phyloP scores from a whole-genome alignment of 1,140 invertebrate species.

The Drosophila quadrilineata region DNA sequence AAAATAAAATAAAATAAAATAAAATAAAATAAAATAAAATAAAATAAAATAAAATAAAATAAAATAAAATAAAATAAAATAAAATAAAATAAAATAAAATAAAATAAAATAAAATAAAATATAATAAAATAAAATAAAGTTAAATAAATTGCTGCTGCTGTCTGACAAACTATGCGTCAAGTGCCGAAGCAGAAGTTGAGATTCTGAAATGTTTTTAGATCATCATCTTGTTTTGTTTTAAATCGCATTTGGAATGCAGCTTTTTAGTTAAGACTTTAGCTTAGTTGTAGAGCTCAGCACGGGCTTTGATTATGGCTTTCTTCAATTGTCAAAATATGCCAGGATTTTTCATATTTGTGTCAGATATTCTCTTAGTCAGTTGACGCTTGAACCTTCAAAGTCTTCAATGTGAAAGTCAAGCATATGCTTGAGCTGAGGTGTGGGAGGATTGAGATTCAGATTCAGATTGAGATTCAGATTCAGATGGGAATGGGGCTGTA shows the following conservation, averaged over 20 bases:
- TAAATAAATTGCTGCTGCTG: slow-evolving; percentile 18
- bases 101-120: slow-evolving; percentile 30
- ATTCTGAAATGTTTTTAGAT: slow-evolving; percentile 38
- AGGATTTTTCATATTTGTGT: slow-evolving; percentile 43
- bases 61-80: too few species aligned
- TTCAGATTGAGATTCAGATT: too few species aligned
- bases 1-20: too few species aligned
- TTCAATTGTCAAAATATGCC: slow-evolving; percentile 2
- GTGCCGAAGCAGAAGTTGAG: slow-evolving; percentile 28
- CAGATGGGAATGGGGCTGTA: too few species aligned
- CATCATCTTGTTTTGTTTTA: slow-evolving; percentile 28
- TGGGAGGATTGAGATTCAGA: too few species aligned
- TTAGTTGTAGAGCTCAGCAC: slow-evolving; percentile 11
- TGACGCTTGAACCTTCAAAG: neutral
- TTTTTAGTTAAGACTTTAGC: slow-evolving; percentile 21
- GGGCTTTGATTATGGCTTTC: slow-evolving; percentile 38
- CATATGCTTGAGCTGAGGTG: neutral
- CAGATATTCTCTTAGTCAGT: slow-evolving; percentile 47
- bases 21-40: too few species aligned
- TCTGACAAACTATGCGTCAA: slow-evolving; percentile 38
- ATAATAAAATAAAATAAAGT: slow-evolving; percentile 28
- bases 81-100: too few species aligned
- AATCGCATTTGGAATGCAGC: slow-evolving; percentile 69
- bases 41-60: too few species aligned
- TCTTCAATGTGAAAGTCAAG: neutral